These are phyloP conservation scores for Adelges cooleyi DNA, from an alignment of 1,140 invertebrate genomes.

Conservation along the genomic window DNA sequence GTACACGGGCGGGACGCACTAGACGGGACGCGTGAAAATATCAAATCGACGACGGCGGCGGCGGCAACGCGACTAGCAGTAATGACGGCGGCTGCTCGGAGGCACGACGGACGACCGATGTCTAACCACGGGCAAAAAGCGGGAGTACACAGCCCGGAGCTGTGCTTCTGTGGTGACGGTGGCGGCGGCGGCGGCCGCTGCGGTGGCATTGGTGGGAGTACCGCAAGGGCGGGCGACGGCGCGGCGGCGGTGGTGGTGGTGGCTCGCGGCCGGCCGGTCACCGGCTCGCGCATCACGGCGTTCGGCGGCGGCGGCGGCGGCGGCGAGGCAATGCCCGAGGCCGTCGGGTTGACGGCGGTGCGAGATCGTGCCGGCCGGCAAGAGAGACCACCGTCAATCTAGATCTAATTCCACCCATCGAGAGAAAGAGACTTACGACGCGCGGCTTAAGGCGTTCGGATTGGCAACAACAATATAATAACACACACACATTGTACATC, in stretches of 20 bases:
- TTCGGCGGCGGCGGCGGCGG: not conserved
- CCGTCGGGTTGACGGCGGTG: not conserved
- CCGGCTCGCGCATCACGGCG: constrained; percentile 19
- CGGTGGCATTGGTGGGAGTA: not conserved
- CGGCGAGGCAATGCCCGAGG: constrained; percentile 15
- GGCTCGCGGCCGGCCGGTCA: constrained; percentile 6
- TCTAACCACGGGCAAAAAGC: constrained; percentile 25
- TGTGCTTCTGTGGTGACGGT: constrained; percentile 8
- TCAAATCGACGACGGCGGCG: no score
- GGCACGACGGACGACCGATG: not conserved
- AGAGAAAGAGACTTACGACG: no score
- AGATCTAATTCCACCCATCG: no score
- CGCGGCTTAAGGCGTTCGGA: no score
- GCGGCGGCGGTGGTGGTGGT: not conserved
- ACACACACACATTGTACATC: no score
- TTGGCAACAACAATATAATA: no score
- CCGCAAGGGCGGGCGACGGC: not conserved
- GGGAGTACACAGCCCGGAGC: constrained; percentile 22
- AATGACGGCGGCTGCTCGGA: no score
- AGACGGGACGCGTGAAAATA: no score
- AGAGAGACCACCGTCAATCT: no score
- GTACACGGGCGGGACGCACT: no score
- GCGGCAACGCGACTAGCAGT: no score
- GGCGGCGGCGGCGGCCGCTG: not conserved
- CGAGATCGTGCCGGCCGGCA: not conserved